A percentile compares a stretch with the other conserved stretches of the same genome.
These are phyloP conservation scores for Prionchulus punctatus DNA, from an alignment of 2,888 invertebrate genomes.

Conservation along the genomic window DNA sequence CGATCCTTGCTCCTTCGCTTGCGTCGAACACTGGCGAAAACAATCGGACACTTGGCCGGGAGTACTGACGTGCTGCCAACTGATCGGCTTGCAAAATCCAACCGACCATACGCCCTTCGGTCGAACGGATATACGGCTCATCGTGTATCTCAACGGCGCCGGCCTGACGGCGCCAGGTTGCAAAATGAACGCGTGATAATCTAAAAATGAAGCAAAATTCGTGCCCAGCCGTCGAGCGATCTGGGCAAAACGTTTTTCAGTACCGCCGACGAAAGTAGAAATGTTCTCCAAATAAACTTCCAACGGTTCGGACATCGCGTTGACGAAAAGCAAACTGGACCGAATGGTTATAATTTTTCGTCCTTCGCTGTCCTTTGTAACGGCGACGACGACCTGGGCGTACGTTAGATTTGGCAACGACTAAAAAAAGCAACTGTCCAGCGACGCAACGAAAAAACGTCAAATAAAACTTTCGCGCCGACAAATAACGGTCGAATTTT, in stretches of 20 bases:
- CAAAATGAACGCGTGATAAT: background rate
- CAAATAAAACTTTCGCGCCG: too few relatives aligned
- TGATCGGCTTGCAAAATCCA: slow-evolving; percentile 3
- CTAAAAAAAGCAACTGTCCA: too few relatives aligned
- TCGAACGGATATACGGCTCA: slow-evolving; percentile 55
- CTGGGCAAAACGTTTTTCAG: background rate
- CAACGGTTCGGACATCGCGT: slow-evolving; percentile 54
- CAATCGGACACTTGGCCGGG: background rate
- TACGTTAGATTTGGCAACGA: too few relatives aligned
- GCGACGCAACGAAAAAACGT: too few relatives aligned
- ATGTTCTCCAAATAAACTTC: slow-evolving; percentile 52
- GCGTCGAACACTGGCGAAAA: background rate
- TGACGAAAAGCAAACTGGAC: slow-evolving; percentile 65
- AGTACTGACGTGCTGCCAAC: slow-evolving; percentile 7
- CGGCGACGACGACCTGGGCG: slow-evolving; percentile 73
- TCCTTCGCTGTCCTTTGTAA: slow-evolving; percentile 78
- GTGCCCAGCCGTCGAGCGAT: background rate
- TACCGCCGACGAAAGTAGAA: slow-evolving; percentile 17
- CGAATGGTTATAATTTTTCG: slow-evolving; percentile 78
- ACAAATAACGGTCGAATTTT: too few relatives aligned
- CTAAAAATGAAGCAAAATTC: background rate
- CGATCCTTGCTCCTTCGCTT: too few relatives aligned
- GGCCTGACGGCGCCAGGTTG: slow-evolving; percentile 38
- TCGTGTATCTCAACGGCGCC: slow-evolving; percentile 58
- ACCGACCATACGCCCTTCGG: slow-evolving; percentile 41